A percentile compares a stretch with the other conserved stretches of the same genome.
Evolutionary conservation across 2,113 vertebrate species (phyloP).

Genomic region (Micronycteris hirsuta): DNA sequence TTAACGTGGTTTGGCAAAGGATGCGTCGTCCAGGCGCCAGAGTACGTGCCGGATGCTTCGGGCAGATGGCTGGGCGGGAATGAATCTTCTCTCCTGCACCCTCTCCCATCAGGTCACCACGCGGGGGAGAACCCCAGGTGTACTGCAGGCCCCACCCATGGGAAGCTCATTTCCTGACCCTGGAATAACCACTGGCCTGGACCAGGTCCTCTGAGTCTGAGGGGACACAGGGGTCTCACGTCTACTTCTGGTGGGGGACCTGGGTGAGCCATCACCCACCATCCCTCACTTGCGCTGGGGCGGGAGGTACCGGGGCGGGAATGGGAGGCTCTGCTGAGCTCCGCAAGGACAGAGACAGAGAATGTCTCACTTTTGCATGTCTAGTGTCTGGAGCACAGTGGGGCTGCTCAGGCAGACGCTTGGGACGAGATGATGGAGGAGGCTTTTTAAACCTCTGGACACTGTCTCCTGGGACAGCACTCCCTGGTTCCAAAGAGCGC

Average conservation of each 20-base stretch:
- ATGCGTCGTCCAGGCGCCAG: constrained; percentile 31
- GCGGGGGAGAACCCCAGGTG: not conserved
- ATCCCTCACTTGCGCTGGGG: not conserved
- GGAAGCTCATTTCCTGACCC: not conserved
- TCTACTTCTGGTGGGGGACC: not conserved
- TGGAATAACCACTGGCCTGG: not conserved
- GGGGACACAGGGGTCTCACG: not conserved
- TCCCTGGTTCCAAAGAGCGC: not conserved
- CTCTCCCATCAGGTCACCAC: constrained; percentile 20
- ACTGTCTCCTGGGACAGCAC: not conserved
- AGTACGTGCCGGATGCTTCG: constrained; percentile 21
- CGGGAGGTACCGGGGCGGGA: not conserved
- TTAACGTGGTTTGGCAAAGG: constrained; percentile 74
- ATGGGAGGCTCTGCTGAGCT: not conserved
- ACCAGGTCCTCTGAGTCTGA: not conserved
- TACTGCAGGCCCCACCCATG: fast-evolving
- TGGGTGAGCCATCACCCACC: not conserved
- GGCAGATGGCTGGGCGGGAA: constrained; percentile 70
- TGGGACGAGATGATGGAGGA: not conserved
- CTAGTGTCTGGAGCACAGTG: not conserved
- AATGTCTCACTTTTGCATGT: too few species aligned
- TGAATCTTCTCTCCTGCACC: not conserved
- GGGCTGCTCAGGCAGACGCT: not conserved
- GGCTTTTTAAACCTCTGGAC: not conserved
- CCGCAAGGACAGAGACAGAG: not conserved